Conservation (phyloP, 2,113 vertebrate genomes). For the Chrysemys picta region DNA sequence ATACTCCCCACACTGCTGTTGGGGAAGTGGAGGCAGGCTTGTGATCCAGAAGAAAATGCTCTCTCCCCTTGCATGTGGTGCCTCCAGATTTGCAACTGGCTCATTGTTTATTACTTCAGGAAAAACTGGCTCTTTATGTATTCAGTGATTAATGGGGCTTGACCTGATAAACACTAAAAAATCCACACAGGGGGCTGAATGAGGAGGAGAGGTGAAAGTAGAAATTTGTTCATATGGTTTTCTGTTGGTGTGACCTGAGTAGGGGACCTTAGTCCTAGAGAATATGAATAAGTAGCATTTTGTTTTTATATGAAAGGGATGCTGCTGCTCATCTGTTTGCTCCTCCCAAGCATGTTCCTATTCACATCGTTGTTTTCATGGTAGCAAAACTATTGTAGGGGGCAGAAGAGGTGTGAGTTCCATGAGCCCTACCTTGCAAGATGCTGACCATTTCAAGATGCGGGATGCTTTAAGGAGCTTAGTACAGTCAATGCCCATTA, state of each 20-base stretch:
- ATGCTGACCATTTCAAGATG: background rate
- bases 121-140: background rate
- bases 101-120: background rate
- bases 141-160: background rate
- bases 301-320: background rate
- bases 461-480: background rate
- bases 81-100: background rate
- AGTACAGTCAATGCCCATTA: background rate
- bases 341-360: background rate
- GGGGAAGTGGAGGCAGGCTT: background rate
- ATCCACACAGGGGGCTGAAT: background rate
- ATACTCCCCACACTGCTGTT: background rate
- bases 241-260: background rate
- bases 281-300: background rate
- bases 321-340: background rate
- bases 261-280: background rate
- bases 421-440: background rate
- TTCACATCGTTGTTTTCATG: background rate
- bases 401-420: background rate
- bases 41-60: background rate
- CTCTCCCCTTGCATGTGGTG: background rate
- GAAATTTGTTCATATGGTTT: background rate
- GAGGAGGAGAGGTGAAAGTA: background rate
- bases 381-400: background rate
- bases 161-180: background rate